Evolutionary conservation across 92 coral and sea anemone species (phyloP).

Genomic region (Zoanthus solanderi): DNA sequence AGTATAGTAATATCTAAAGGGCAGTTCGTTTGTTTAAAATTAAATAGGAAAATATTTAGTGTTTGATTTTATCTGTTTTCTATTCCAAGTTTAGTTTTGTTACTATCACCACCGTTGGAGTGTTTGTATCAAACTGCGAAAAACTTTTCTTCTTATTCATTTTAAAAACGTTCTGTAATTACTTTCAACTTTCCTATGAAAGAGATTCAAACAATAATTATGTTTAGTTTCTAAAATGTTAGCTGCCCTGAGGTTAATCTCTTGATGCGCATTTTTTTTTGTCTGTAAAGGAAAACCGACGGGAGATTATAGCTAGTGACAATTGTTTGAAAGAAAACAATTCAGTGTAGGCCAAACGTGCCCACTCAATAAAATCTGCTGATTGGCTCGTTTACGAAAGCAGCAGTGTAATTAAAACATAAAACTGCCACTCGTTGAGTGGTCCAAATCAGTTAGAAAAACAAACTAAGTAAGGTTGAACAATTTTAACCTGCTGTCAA

Average conservation of each 20-base stretch:
- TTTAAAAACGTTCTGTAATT: not conserved
- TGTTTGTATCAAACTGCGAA: too few relatives aligned
- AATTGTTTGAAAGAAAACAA: not conserved
- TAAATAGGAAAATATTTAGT: not conserved
- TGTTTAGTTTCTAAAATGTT: too few relatives aligned
- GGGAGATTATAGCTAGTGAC: not conserved
- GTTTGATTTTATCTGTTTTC: too few relatives aligned
- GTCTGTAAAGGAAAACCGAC: not conserved
- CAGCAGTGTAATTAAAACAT: not conserved
- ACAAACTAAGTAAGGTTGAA: not conserved
- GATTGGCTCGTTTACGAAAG: conserved; percentile 13
- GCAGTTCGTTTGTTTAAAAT: not conserved
- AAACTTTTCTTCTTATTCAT: too few relatives aligned
- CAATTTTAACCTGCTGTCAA: not conserved
- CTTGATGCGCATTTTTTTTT: too few relatives aligned
- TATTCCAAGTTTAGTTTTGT: not conserved
- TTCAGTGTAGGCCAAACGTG: conserved; percentile 3
- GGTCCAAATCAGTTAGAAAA: not conserved
- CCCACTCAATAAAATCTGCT: not conserved
- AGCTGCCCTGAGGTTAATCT: too few relatives aligned
- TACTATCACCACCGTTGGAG: too few relatives aligned
- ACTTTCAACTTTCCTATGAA: not conserved
- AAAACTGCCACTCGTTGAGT: not conserved
- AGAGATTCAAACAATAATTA: not conserved
- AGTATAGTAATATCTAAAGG: not conserved